Evolutionary conservation across 2,113 vertebrate genomes (phyloP).

Genomic region (Cettia cetti): DNA sequence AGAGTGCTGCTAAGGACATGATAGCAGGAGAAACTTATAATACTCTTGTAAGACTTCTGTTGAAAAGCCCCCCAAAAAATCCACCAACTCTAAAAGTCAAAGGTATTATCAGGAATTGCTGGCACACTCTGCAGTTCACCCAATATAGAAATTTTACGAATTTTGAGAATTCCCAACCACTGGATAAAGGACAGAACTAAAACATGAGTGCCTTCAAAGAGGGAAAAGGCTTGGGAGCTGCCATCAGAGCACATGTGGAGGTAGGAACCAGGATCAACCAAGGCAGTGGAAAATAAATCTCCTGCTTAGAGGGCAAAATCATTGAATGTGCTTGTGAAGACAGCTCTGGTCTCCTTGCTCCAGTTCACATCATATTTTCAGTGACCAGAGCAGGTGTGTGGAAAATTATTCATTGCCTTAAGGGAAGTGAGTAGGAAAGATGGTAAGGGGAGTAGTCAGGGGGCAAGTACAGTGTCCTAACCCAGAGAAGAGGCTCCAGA

Average conservation of each 20-base stretch:
- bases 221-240: neutral
- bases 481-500: neutral
- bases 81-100: neutral
- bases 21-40: neutral
- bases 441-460: neutral
- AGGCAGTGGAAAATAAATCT: neutral
- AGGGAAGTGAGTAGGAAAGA: neutral
- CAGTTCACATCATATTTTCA: neutral
- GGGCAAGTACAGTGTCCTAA: neutral
- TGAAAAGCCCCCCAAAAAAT: neutral
- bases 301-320: neutral
- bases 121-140: neutral
- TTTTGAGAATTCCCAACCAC: neutral
- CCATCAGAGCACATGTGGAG: neutral
- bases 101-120: neutral
- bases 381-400: neutral
- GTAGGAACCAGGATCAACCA: neutral
- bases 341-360: neutral
- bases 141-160: accelerated
- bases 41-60: neutral
- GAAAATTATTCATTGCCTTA: neutral
- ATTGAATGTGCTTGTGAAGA: neutral
- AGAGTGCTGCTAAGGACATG: constrained; percentile 2
- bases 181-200: neutral
- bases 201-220: neutral